A percentile compares a stretch with the other conserved stretches of the same genome.
Evolutionary conservation across 2,888 invertebrate species (phyloP).

Genomic region (Torymus auratus): DNA sequence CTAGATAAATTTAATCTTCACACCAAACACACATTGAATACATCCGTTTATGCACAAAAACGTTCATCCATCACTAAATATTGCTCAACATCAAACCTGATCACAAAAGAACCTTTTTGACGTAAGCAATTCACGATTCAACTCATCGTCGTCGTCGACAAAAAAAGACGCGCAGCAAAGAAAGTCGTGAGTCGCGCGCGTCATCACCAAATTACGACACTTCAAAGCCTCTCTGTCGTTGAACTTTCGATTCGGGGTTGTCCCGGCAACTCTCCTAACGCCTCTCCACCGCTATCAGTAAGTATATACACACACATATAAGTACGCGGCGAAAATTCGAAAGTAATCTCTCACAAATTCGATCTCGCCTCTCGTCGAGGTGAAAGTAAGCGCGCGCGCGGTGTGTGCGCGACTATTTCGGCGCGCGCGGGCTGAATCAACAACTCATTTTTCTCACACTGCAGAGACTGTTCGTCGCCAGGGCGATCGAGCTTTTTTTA

Average conservation of each 20-base stretch:
- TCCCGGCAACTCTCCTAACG: too few relatives aligned
- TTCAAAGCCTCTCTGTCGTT: not conserved
- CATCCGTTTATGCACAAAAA: too few relatives aligned
- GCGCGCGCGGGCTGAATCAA: constrained; percentile 28
- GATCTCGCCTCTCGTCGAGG: constrained; percentile 30
- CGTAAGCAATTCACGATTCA: too few relatives aligned
- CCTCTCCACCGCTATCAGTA: too few relatives aligned
- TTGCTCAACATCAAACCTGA: too few relatives aligned
- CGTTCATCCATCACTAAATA: too few relatives aligned
- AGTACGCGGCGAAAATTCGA: constrained; percentile 18
- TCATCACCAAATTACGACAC: not conserved
- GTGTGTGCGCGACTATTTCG: constrained; percentile 2
- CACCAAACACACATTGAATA: too few relatives aligned
- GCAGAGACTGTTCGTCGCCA: constrained; percentile 54
- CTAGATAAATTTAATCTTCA: too few relatives aligned
- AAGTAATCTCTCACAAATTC: constrained; percentile 37
- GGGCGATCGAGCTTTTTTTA: constrained; percentile 20
- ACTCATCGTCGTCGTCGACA: too few relatives aligned
- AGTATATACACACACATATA: not conserved
- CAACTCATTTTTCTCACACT: constrained; percentile 44
- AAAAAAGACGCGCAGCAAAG: too few relatives aligned
- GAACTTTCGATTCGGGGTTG: constrained; percentile 2
- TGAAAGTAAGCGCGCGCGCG: constrained; percentile 43
- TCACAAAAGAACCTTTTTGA: too few relatives aligned
- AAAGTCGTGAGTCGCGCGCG: too few relatives aligned